Evolutionary conservation across 2,888 invertebrate genomes (phyloP).

Genomic region (Malthinus flaveolus): DNA sequence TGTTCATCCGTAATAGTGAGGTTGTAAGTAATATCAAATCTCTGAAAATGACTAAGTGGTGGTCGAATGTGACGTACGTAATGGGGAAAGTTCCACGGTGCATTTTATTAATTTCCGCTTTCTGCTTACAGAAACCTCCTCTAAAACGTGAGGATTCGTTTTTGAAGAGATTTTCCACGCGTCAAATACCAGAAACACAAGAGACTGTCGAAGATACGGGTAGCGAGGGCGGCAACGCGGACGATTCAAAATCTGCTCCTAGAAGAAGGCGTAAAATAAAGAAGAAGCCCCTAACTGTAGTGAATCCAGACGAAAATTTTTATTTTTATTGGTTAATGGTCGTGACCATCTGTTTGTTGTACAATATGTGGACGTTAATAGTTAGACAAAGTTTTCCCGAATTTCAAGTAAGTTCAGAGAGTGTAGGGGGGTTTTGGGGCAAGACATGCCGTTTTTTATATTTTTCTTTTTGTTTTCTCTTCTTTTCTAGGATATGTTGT

Average conservation of each 20-base stretch:
- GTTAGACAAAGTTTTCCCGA: conserved; percentile 94
- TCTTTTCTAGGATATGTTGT: conserved; percentile 57
- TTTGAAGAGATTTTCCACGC: conserved; percentile 89
- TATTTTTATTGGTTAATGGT: conserved; percentile 95
- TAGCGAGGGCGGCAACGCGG: conserved; percentile 57
- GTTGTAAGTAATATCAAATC: too few species aligned
- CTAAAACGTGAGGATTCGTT: conserved; percentile 92
- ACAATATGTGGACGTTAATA: conserved; percentile 95
- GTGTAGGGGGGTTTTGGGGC: background rate
- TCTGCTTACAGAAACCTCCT: conserved; percentile 68
- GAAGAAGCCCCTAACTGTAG: conserved; percentile 77
- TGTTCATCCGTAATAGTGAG: too few species aligned
- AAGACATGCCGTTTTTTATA: background rate
- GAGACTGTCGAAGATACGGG: conserved; percentile 74
- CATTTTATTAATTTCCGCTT: background rate
- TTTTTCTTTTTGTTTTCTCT: background rate
- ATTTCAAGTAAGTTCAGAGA: conserved; percentile 61
- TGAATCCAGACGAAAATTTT: conserved; percentile 94
- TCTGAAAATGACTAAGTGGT: too few species aligned
- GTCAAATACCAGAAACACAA: conserved; percentile 87
- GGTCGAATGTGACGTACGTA: too few species aligned
- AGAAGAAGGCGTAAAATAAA: conserved; percentile 69
- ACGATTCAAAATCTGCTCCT: conserved; percentile 48
- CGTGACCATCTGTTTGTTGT: conserved; percentile 85
- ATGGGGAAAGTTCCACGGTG: too few species aligned